A percentile compares a stretch with the other conserved stretches of the same genome.
Conservation (phyloP, 2,888 invertebrate species). For the Microplitis deprimator region DNA sequence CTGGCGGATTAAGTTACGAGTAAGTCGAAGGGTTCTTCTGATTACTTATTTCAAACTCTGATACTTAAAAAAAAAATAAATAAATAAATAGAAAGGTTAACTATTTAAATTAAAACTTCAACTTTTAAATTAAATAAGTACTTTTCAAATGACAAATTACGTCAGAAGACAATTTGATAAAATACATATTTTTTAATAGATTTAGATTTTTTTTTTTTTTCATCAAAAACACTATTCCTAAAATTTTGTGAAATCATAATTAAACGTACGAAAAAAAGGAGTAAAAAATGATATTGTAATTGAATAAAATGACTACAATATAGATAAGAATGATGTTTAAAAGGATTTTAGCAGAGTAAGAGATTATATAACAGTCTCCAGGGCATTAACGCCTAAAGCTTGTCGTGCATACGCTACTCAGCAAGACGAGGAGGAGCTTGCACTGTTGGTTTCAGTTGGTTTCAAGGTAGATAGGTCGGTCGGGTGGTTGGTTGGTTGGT, state of each 20-base stretch:
- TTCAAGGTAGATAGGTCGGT: not conserved
- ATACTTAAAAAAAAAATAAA: constrained; percentile 9
- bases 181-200: not conserved
- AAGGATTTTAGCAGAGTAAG: constrained; percentile 55
- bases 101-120: not conserved
- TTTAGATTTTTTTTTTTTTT: not conserved
- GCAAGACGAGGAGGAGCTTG: not conserved
- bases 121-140: constrained; percentile 1
- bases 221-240: not conserved
- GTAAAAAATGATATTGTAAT: not conserved
- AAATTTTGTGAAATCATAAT: not conserved
- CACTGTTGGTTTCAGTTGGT: not conserved
- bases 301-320: not conserved
- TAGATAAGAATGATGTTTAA: constrained; percentile 51
- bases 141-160: not conserved
- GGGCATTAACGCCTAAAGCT: constrained; percentile 62
- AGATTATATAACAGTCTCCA: constrained; percentile 50
- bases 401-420: constrained; percentile 52
- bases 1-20: not conserved
- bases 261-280: too few species aligned
- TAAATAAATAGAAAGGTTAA: constrained; percentile 2
- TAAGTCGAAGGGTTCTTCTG: not conserved
- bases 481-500: not conserved
- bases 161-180: not conserved
- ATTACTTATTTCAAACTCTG: constrained; percentile 4